These are phyloP conservation scores for Tetramorium bicarinatum DNA, from an alignment of 2,888 invertebrate genomes.

Conservation along the genomic window DNA sequence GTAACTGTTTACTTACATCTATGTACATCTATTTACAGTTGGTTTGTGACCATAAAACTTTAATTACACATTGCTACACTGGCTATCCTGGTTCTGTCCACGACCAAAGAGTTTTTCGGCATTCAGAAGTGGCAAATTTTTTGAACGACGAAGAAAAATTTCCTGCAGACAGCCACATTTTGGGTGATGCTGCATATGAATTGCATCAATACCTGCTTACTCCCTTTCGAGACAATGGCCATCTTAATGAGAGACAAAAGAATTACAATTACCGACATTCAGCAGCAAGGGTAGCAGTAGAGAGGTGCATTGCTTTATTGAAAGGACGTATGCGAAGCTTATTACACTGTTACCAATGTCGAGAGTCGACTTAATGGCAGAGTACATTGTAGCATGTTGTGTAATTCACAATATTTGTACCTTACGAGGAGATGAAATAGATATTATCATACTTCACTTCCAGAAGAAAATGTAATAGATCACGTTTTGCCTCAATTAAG, in stretches of 20 bases:
- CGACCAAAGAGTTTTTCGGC: not conserved
- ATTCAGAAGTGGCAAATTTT: not conserved
- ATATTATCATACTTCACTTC: not conserved
- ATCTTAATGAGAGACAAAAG: not conserved
- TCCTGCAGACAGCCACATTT: not conserved
- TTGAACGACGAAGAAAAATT: not conserved
- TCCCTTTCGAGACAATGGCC: not conserved
- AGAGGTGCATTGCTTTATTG: constrained; percentile 57
- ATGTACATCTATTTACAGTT: constrained; percentile 15
- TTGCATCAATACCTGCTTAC: not conserved
- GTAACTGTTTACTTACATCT: not conserved
- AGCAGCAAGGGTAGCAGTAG: constrained; percentile 64
- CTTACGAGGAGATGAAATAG: no score
- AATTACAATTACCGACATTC: constrained; percentile 69
- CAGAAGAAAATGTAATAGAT: not conserved
- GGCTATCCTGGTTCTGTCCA: not conserved
- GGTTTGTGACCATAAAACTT: not conserved
- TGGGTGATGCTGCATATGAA: constrained; percentile 20
- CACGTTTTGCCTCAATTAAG: constrained; percentile 1
- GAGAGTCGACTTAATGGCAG: constrained; percentile 71
- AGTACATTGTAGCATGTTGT: constrained; percentile 72
- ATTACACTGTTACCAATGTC: constrained; percentile 63
- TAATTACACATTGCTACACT: not conserved
- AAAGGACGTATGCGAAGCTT: constrained; percentile 71
- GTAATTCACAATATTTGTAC: constrained; percentile 74